These are phyloP conservation scores for Panulirus ornatus DNA, from an alignment of 1,140 invertebrate genomes.

Conservation along the genomic window DNA sequence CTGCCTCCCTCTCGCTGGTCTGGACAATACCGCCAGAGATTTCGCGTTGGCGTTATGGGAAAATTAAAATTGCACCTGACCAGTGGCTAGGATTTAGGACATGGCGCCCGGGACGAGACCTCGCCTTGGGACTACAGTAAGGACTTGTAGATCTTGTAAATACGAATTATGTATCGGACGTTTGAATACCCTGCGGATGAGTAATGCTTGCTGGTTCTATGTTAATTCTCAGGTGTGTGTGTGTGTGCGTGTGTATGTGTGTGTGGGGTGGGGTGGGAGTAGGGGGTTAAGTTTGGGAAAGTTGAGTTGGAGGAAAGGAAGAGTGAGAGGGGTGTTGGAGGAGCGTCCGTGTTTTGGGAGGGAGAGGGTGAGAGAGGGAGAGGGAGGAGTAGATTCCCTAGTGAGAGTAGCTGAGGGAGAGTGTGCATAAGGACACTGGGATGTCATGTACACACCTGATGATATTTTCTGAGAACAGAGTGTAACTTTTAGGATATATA, in stretches of 20 bases:
- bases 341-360: not conserved
- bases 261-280: not conserved
- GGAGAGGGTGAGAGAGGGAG: not conserved
- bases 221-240: conserved; percentile 40
- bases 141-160: conserved; percentile 52
- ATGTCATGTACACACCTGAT: too few species aligned
- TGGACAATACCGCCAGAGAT: conserved; percentile 37
- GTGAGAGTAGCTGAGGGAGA: not conserved
- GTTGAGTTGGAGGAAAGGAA: not conserved
- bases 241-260: not conserved
- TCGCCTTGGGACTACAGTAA: conserved; percentile 52
- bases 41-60: conserved; percentile 52
- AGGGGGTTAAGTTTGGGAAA: not conserved
- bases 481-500: too few species aligned
- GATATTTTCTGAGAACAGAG: too few species aligned
- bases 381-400: not conserved
- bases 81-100: conserved; percentile 51
- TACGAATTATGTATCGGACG: conserved; percentile 47
- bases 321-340: not conserved
- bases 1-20: conserved; percentile 4
- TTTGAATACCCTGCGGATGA: conserved; percentile 49
- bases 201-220: conserved; percentile 46
- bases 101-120: conserved; percentile 26
- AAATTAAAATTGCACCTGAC: conserved; percentile 59
- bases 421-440: not conserved